phyloP scores from a whole-genome alignment of 1,140 invertebrate species.

The Drosophila sturtevanti region DNA sequence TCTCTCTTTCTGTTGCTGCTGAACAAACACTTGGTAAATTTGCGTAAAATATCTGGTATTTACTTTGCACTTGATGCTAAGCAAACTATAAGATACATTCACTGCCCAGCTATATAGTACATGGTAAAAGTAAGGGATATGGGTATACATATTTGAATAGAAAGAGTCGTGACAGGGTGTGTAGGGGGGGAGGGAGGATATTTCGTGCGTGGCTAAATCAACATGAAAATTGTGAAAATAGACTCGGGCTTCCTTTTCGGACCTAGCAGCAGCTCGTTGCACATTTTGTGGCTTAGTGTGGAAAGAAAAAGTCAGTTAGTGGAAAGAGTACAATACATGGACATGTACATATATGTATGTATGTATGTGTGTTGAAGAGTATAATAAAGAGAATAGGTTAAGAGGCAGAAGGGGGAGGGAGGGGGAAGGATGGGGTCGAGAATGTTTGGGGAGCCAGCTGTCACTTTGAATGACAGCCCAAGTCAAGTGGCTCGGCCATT shows the following conservation, averaged over 20 bases:
- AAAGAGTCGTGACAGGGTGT: too few species aligned
- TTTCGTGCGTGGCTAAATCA: constrained; percentile 69
- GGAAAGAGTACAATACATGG: too few species aligned
- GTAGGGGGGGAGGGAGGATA: neutral
- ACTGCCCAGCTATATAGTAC: constrained; percentile 16
- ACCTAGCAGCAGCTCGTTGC: constrained; percentile 46
- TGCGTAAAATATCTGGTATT: constrained; percentile 80
- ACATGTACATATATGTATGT: too few species aligned
- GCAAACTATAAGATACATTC: constrained; percentile 67
- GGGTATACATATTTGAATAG: too few species aligned
- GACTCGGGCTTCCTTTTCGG: constrained; percentile 47
- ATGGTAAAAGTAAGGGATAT: neutral
- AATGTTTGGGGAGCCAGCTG: constrained; percentile 30
- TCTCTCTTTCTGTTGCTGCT: constrained; percentile 7
- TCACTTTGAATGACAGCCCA: constrained; percentile 78
- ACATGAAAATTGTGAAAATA: constrained; percentile 78
- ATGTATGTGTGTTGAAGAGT: too few species aligned
- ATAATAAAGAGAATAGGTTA: too few species aligned
- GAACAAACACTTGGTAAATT: constrained; percentile 74
- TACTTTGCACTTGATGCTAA: constrained; percentile 80
- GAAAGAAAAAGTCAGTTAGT: too few species aligned
- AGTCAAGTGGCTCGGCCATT: constrained; percentile 70
- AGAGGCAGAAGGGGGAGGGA: too few species aligned
- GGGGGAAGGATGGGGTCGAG: too few species aligned
- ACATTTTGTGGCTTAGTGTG: constrained; percentile 65